A percentile compares a stretch with the other conserved stretches of the same genome.
Evolutionary conservation across 2,888 invertebrate species (phyloP).

Genomic region (Lypha dubia): DNA sequence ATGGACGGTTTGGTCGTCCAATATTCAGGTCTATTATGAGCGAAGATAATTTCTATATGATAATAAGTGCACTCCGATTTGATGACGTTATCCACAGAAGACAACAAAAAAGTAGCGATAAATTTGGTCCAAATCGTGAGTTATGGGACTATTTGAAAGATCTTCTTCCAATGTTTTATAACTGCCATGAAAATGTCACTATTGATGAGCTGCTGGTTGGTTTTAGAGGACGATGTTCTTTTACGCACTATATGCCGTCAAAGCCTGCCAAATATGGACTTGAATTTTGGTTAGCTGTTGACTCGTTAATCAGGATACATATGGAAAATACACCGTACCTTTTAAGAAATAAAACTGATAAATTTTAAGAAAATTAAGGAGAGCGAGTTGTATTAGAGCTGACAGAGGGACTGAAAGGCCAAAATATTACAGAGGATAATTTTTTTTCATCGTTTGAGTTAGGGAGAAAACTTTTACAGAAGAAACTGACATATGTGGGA

Average conservation of each 20-base stretch:
- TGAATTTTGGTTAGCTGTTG: not conserved
- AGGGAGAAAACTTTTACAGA: too few species aligned
- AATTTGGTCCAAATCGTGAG: not conserved
- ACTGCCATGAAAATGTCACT: not conserved
- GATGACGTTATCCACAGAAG: not conserved
- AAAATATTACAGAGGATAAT: not conserved
- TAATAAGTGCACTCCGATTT: not conserved
- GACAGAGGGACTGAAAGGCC: not conserved
- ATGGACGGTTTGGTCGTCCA: not conserved
- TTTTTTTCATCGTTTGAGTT: too few species aligned
- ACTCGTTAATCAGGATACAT: not conserved
- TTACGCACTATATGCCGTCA: not conserved
- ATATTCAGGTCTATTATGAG: not conserved
- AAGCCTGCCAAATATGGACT: too few species aligned
- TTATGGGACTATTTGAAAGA: not conserved
- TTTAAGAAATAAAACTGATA: not conserved
- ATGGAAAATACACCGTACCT: conserved; percentile 1
- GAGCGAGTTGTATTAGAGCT: not conserved
- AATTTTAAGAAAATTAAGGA: not conserved
- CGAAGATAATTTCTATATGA: not conserved
- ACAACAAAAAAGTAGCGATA: not conserved
- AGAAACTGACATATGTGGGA: too few species aligned
- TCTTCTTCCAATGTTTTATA: not conserved
- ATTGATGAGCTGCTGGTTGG: not conserved
- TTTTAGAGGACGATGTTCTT: conserved; percentile 1